phyloP scores from a whole-genome alignment of 2,888 invertebrate species.

The Eupithecia dodoneata region DNA sequence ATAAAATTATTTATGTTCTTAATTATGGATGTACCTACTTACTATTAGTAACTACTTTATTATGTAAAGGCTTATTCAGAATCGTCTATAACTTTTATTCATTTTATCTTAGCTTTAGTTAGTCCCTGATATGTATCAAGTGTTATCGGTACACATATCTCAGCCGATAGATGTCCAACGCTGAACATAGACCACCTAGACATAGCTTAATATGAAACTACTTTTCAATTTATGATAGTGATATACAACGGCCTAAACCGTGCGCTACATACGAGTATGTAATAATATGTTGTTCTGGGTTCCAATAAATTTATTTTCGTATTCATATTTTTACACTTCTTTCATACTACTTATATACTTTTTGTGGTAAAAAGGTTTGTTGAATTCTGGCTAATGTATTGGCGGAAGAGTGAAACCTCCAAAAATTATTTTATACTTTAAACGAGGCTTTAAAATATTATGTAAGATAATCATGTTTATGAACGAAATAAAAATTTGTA shows the following conservation, averaged over 20 bases:
- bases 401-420: too few species aligned
- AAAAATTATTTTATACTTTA: too few species aligned
- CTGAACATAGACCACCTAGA: neutral
- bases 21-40: conserved; percentile 59
- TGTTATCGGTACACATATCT: neutral
- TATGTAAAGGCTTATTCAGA: conserved; percentile 51
- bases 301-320: too few species aligned
- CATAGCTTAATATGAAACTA: neutral
- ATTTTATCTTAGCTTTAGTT: neutral
- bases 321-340: too few species aligned
- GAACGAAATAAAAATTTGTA: too few species aligned
- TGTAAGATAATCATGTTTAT: too few species aligned
- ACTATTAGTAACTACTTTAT: conserved; percentile 54
- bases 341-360: too few species aligned
- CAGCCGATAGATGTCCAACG: neutral
- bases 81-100: neutral
- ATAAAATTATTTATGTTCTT: conserved; percentile 61
- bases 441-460: too few species aligned
- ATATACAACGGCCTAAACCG: neutral
- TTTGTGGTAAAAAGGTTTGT: too few species aligned
- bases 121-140: neutral
- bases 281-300: too few species aligned
- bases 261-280: too few species aligned
- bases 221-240: neutral
- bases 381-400: too few species aligned